phyloP scores from a whole-genome alignment of 2,113 vertebrate genomes.

The Labrus mixtus region DNA sequence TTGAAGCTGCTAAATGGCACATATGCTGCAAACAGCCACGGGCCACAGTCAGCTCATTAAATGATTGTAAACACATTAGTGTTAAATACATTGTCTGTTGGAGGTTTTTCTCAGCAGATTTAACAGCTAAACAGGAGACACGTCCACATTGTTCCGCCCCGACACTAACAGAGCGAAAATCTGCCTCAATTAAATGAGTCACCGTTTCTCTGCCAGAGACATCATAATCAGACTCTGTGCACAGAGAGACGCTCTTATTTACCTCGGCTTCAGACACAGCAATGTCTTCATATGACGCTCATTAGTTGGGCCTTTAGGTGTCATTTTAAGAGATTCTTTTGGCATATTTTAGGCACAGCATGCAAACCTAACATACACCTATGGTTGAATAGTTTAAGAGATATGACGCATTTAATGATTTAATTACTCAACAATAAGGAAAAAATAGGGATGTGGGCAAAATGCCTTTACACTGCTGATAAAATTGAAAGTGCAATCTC shows the following conservation, averaged over 20 bases:
- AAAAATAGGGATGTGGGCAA: too few species aligned
- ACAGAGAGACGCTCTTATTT: not conserved
- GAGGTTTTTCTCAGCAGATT: conserved; percentile 19
- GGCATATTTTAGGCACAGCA: too few species aligned
- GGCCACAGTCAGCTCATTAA: conserved; percentile 35
- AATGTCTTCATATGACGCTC: not conserved
- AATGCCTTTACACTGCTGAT: too few species aligned
- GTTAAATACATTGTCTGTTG: conserved; percentile 14
- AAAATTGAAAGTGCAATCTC: too few species aligned
- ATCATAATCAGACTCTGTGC: not conserved
- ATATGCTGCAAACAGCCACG: conserved; percentile 24
- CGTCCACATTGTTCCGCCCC: not conserved
- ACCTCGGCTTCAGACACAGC: not conserved
- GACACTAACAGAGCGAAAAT: not conserved
- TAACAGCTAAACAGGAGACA: conserved; percentile 1
- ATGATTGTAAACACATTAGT: conserved; percentile 41
- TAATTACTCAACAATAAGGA: too few species aligned
- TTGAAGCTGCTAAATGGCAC: conserved; percentile 26
- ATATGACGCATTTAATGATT: too few species aligned
- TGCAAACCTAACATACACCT: too few species aligned
- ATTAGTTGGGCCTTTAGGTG: not conserved
- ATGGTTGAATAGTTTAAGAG: too few species aligned
- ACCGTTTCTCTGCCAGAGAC: not conserved
- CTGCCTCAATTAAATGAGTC: not conserved
- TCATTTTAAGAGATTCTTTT: not conserved